Evolutionary conservation across 2,888 invertebrate species (phyloP).

Genomic region (Drosophila neotestacea): DNA sequence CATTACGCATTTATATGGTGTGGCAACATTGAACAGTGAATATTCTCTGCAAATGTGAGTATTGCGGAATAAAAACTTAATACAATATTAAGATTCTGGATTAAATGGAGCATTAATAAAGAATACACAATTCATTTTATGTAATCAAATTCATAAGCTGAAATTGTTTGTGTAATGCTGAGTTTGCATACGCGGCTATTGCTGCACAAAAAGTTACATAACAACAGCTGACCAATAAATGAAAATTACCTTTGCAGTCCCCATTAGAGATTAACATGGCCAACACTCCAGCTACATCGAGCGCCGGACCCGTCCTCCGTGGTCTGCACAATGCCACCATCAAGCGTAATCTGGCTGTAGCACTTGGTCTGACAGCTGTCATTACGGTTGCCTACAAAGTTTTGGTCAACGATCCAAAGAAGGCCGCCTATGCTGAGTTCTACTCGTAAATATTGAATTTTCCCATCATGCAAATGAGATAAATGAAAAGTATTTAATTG

Average conservation of each 20-base stretch:
- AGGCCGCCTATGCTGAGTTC: constrained; percentile 89
- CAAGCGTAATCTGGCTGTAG: constrained; percentile 87
- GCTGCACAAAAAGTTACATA: constrained; percentile 65
- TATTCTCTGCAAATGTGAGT: constrained; percentile 65
- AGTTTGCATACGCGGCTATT: not conserved
- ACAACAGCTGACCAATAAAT: constrained; percentile 48
- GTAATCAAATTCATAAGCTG: not conserved
- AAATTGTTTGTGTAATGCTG: not conserved
- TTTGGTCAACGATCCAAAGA: constrained; percentile 86
- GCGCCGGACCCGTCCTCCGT: constrained; percentile 89
- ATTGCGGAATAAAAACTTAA: constrained; percentile 13
- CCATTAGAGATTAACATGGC: constrained; percentile 68
- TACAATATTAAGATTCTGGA: not conserved
- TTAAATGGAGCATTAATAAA: not conserved
- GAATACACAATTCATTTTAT: not conserved
- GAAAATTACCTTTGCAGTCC: constrained; percentile 33
- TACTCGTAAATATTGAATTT: constrained; percentile 88
- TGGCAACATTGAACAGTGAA: constrained; percentile 38
- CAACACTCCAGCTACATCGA: constrained; percentile 82
- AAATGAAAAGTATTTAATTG: not conserved
- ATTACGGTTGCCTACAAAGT: constrained; percentile 86
- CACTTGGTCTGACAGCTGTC: constrained; percentile 83
- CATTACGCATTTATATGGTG: not conserved
- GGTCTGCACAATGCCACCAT: constrained; percentile 89
- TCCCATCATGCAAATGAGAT: too few relatives aligned